Evolutionary conservation across 2,113 vertebrate genomes (phyloP), one percentile per base, ranked within the genome.

Genomic region (Boleophthalmus pectinirostris): DNA sequence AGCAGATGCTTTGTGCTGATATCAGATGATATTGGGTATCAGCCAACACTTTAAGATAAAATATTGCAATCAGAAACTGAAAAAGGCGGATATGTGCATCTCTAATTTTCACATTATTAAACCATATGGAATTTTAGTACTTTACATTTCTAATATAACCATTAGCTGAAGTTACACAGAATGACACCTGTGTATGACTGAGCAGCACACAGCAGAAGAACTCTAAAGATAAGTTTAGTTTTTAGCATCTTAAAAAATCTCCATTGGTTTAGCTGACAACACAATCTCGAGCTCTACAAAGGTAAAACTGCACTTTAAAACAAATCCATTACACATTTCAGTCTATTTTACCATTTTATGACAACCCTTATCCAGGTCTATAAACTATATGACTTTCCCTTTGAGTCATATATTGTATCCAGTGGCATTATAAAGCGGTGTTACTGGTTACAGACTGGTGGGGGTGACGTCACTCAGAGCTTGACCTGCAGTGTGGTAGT

Each of bases 401-500:
- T 61, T 29, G 38, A 43, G 38, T 43, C 38, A 9, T 11, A 43
- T 43, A 47, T 58, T 51, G 0, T 18, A 5, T 51, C 60, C 43
- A 16, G 13, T 80, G 71, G 12, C 51, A 35, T 69, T 77, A 80
- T 61, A 74, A 75, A 71, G 8, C 38, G 58, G 77, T 73, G 79
- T 65, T 57, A 73, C 67, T 66, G 51, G 68, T 33, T 29, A 49
- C 53, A 21, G 21, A 4, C 53, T 35, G 79, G 78, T 9, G 13
- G n/a, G 46, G 33, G 78, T 72, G 78, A 85, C 77, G 78, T 81
- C 77, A 43, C 38, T 43, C 38, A 79, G 82, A 72, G 54, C 0
- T 25, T 81, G 88, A 88, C 84, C 81, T 84, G 57, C 46, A 74
- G 49, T 15, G 43, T 58, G 43, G 70, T 71, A 76, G 70, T 73